A percentile compares a stretch with the other conserved stretches of the same genome.
Evolutionary conservation across 2,113 vertebrate species (phyloP).

Genomic region (Physeter macrocephalus): DNA sequence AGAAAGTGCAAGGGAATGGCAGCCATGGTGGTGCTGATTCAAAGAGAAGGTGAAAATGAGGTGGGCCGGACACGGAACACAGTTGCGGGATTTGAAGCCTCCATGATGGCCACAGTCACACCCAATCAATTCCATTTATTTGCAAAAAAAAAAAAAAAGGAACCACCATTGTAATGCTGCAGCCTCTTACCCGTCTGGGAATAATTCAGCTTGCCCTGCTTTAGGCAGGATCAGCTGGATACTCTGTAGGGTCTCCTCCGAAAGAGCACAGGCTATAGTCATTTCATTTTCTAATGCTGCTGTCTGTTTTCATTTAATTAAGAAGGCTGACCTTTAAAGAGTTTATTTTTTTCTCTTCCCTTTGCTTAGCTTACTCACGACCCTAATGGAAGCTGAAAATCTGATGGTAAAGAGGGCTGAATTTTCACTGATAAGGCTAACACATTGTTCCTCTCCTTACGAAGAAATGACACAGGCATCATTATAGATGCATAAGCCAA

Average conservation of each 20-base stretch:
- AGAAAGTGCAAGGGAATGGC: neutral
- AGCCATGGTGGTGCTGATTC: neutral
- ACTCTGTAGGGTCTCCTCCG: slow-evolving; percentile 43
- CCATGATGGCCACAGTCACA: fast-evolving
- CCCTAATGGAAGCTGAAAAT: slow-evolving; percentile 43
- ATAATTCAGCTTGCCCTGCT: slow-evolving; percentile 43
- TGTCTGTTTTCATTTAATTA: slow-evolving; percentile 63
- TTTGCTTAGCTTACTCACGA: slow-evolving; percentile 13
- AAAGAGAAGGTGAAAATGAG: neutral
- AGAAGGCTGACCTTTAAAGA: slow-evolving; percentile 52
- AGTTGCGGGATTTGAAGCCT: neutral
- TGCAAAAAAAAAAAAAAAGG: neutral
- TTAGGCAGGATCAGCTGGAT: slow-evolving; percentile 42
- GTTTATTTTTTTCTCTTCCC: neutral
- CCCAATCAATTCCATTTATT: neutral
- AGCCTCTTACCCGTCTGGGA: slow-evolving; percentile 41
- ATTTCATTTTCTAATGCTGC: slow-evolving; percentile 61
- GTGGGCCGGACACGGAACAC: neutral
- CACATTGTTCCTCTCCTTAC: slow-evolving; percentile 21
- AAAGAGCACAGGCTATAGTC: slow-evolving; percentile 53
- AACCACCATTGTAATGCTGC: neutral
- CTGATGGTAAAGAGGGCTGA: slow-evolving; percentile 30
- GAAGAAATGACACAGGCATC: slow-evolving; percentile 42
- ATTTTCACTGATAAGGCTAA: slow-evolving; percentile 46
- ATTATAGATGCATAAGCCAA: slow-evolving; percentile 34